Conservation (phyloP, 1,140 invertebrate species). For the Bombus fervidus region DNA sequence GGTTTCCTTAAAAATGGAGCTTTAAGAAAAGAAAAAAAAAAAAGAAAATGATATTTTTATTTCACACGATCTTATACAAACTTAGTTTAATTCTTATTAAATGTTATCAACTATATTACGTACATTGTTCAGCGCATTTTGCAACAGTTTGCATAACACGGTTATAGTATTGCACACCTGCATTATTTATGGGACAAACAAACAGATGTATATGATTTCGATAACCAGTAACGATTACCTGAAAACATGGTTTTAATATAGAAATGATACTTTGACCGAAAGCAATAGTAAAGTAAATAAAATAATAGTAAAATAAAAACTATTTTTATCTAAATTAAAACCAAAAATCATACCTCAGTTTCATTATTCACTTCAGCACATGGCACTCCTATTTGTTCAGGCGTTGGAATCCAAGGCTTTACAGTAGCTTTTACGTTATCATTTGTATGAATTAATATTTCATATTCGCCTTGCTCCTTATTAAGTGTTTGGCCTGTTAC, state of each 20-base stretch:
- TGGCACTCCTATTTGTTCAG: constrained; percentile 64
- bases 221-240: constrained; percentile 67
- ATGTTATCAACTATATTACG: constrained; percentile 12
- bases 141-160: not conserved
- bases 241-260: constrained; percentile 35
- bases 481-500: too few relatives aligned
- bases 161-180: constrained; percentile 63
- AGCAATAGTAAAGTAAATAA: not conserved
- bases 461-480: too few relatives aligned
- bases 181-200: constrained; percentile 56
- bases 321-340: not conserved
- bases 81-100: too few relatives aligned
- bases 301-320: not conserved
- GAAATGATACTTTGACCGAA: not conserved
- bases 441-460: too few relatives aligned
- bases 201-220: constrained; percentile 40
- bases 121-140: constrained; percentile 66
- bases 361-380: constrained; percentile 62
- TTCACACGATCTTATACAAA: not conserved
- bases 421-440: constrained; percentile 43
- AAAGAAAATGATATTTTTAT: not conserved
- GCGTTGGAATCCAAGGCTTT: constrained; percentile 62
- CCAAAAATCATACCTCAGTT: constrained; percentile 53
- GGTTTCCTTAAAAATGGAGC: constrained; percentile 58
- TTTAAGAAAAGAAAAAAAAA: constrained; percentile 32